Conservation (phyloP, 2,113 vertebrate genomes). For the Solenodon paradoxus region DNA sequence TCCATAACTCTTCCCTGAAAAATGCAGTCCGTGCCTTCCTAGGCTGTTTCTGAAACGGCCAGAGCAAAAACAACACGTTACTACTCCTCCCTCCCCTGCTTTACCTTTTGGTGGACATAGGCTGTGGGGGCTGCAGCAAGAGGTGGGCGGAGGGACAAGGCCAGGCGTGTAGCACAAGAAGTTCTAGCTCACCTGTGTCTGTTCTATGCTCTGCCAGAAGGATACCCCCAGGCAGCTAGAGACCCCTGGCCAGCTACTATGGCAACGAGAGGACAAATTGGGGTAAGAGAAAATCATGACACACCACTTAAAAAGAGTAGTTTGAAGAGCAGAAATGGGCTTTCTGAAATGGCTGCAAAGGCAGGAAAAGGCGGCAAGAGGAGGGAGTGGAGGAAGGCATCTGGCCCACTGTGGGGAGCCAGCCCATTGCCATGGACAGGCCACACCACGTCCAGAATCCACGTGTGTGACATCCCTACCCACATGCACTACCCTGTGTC, state of each 20-base stretch:
- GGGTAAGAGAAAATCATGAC: background rate
- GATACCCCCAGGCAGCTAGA: background rate
- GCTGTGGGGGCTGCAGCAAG: background rate
- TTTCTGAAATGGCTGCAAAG: background rate
- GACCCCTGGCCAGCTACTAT: background rate
- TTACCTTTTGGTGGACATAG: background rate
- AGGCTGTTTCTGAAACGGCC: background rate
- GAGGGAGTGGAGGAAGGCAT: background rate
- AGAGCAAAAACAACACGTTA: background rate
- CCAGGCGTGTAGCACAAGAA: background rate
- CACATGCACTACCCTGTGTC: background rate
- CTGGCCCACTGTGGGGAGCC: background rate
- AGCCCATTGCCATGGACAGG: background rate
- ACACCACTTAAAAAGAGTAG: background rate
- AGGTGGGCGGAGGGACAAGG: too few relatives aligned
- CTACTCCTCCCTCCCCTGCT: background rate
- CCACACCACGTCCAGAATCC: background rate
- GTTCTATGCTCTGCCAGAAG: background rate
- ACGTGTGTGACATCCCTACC: background rate
- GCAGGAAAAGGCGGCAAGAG: background rate
- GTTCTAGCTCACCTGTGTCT: background rate
- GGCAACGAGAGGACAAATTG: background rate
- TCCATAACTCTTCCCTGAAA: background rate
- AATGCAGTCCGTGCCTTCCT: background rate
- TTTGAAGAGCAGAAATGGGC: background rate